Conservation (phyloP, 1,140 invertebrate species). For the Eumeta japonica region DNA sequence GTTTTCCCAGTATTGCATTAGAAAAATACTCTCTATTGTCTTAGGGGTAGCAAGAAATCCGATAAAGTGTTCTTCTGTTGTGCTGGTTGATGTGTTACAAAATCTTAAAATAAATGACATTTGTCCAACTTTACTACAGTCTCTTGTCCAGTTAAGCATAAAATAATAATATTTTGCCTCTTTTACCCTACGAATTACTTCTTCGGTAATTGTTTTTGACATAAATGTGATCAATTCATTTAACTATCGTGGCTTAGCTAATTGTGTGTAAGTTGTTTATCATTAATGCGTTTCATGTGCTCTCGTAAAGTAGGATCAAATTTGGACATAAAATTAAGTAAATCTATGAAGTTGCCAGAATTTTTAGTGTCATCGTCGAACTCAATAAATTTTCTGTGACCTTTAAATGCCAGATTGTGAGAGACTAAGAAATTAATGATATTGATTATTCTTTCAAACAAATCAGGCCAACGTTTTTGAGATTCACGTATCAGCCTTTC, state of each 20-base stretch:
- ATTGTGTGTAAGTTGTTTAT: constrained; percentile 20
- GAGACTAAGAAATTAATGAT: constrained; percentile 27
- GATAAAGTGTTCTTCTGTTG: too few relatives aligned
- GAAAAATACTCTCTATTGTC: too few relatives aligned
- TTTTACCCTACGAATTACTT: constrained; percentile 19
- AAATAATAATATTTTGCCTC: constrained; percentile 19
- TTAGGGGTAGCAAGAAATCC: too few relatives aligned
- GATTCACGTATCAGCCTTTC: constrained; percentile 13
- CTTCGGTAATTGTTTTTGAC: constrained; percentile 15
- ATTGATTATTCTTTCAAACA: constrained; percentile 22
- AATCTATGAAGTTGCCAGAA: constrained; percentile 14
- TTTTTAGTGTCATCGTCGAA: constrained; percentile 7
- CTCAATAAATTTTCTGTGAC: constrained; percentile 12
- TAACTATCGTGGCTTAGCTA: constrained; percentile 21
- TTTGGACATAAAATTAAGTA: constrained; percentile 23
- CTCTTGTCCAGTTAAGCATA: too few relatives aligned
- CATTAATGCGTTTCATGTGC: constrained; percentile 20
- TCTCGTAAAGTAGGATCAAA: too few relatives aligned
- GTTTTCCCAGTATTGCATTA: too few relatives aligned
- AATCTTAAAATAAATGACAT: too few relatives aligned
- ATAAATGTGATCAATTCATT: constrained; percentile 24
- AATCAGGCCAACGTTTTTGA: constrained; percentile 25
- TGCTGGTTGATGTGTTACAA: too few relatives aligned
- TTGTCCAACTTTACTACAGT: too few relatives aligned
- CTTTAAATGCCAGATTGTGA: constrained; percentile 22